A percentile compares a stretch with the other conserved stretches of the same genome.
These are phyloP conservation scores for Brevimyrus niger DNA, from an alignment of 2,113 vertebrate genomes.

Conservation along the genomic window DNA sequence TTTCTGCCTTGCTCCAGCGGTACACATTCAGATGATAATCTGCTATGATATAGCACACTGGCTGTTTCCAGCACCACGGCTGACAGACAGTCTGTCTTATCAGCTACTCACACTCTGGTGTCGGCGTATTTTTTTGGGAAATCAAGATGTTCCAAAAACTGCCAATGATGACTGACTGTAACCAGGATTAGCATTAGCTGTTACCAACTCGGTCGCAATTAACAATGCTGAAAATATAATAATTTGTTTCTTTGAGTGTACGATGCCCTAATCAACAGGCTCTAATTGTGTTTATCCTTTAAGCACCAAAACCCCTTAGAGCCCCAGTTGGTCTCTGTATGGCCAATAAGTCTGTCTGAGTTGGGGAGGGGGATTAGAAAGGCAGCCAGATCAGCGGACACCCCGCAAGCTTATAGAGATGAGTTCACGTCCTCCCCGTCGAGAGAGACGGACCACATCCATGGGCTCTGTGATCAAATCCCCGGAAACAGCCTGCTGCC, in stretches of 20 bases:
- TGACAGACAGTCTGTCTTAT: not conserved
- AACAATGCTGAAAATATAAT: not conserved
- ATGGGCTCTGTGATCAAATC: not conserved
- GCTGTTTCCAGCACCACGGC: not conserved
- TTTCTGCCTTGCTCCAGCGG: not conserved
- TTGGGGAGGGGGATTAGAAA: not conserved
- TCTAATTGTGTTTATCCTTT: slow-evolving; percentile 78
- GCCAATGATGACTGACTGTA: not conserved
- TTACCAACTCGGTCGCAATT: not conserved
- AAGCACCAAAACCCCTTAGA: slow-evolving; percentile 69
- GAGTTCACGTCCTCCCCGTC: slow-evolving; percentile 3
- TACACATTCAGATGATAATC: not conserved
- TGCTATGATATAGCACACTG: not conserved
- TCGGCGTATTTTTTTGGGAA: not conserved
- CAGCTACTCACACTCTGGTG: not conserved
- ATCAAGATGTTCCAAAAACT: not conserved
- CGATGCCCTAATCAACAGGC: slow-evolving; percentile 26
- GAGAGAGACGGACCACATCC: not conserved
- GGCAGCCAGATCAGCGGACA: slow-evolving; percentile 25
- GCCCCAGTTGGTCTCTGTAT: slow-evolving; percentile 55
- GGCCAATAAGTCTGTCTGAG: slow-evolving; percentile 32
- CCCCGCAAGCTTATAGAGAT: slow-evolving; percentile 25
- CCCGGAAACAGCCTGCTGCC: not conserved
- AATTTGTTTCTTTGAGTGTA: not conserved
- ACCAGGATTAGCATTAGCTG: not conserved